These are phyloP conservation scores for Meteorus cinctellus DNA, from an alignment of 2,888 invertebrate species.

Conservation along the genomic window DNA sequence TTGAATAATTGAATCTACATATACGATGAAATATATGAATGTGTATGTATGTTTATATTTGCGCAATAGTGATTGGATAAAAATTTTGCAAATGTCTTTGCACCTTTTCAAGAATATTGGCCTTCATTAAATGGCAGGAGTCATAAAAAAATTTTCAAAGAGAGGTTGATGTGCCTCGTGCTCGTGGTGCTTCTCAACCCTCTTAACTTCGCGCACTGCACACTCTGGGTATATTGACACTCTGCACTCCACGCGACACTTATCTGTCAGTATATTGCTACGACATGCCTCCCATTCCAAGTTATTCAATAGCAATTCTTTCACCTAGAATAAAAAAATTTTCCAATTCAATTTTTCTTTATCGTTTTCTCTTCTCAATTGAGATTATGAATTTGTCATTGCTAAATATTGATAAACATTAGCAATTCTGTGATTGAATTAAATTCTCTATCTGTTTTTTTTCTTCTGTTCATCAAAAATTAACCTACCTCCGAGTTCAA, in stretches of 20 bases:
- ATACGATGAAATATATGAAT: neutral
- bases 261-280: neutral
- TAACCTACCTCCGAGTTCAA: constrained; percentile 16
- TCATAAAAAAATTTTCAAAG: neutral
- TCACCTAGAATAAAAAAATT: no score
- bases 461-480: neutral
- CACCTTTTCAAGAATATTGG: neutral
- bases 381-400: no score
- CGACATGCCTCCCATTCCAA: neutral
- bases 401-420: neutral
- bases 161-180: neutral
- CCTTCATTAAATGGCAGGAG: neutral
- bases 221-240: neutral
- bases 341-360: no score
- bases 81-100: neutral
- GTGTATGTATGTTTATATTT: neutral
- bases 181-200: neutral
- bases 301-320: no score
- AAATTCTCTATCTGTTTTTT: neutral
- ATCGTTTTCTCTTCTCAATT: no score
- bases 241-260: constrained; percentile 7
- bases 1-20: neutral
- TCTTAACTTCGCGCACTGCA: constrained; percentile 10
- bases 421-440: neutral
- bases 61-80: neutral